phyloP scores from a whole-genome alignment of 2,888 invertebrate genomes.

The Eulithis testata region DNA sequence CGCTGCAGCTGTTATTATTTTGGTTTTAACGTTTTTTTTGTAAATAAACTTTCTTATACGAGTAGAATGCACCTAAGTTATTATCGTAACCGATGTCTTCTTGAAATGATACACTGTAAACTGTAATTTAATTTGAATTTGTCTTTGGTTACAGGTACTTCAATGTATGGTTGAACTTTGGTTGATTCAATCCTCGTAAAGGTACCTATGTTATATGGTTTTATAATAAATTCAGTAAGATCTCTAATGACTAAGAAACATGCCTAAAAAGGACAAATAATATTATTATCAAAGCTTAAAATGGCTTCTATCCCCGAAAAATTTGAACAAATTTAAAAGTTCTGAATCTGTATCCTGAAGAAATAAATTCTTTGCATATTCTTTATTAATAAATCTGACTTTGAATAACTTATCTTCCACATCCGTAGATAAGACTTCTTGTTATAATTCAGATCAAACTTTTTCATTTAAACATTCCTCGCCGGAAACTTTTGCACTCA shows the following conservation, averaged over 20 bases:
- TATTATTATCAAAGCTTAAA: too few species aligned
- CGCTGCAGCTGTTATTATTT: constrained; percentile 13
- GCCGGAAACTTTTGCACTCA: constrained; percentile 42
- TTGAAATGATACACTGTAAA: background rate
- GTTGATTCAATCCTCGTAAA: background rate
- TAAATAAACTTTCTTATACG: constrained; percentile 3
- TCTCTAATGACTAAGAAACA: too few species aligned
- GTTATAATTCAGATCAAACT: constrained; percentile 30
- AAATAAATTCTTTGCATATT: constrained; percentile 20
- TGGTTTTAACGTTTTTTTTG: constrained; percentile 4
- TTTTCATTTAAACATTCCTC: constrained; percentile 42
- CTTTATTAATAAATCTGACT: constrained; percentile 33
- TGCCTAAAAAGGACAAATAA: too few species aligned
- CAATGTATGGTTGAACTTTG: background rate
- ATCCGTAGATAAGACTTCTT: constrained; percentile 31
- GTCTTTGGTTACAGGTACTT: constrained; percentile 16
- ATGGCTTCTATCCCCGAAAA: background rate
- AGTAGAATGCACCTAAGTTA: background rate
- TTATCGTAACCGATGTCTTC: background rate
- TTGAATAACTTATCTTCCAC: constrained; percentile 33
- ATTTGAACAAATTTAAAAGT: constrained; percentile 5
- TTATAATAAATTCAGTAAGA: too few species aligned
- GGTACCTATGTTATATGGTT: background rate
- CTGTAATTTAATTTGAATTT: constrained; percentile 1
- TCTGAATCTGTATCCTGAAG: constrained; percentile 9